These are phyloP conservation scores for Teleogryllus occipitalis DNA, from an alignment of 1,140 invertebrate species.

Conservation along the genomic window DNA sequence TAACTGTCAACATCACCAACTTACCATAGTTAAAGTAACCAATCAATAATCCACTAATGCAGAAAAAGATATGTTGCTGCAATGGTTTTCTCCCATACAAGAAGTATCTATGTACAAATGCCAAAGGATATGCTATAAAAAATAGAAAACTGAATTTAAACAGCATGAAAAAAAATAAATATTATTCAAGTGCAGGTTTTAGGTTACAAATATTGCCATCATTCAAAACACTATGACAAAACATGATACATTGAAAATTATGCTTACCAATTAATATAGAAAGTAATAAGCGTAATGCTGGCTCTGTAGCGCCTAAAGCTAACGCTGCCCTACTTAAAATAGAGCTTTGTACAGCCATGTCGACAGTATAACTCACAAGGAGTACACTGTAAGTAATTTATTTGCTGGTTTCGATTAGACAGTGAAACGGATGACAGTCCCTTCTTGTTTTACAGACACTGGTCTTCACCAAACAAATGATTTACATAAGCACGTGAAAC, in stretches of 20 bases:
- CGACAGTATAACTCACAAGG: too few relatives aligned
- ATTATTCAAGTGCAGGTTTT: neutral
- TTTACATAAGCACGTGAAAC: too few relatives aligned
- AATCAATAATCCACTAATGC: constrained; percentile 15
- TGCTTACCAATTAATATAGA: constrained; percentile 21
- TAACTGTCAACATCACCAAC: neutral
- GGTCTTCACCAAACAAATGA: too few relatives aligned
- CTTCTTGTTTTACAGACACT: too few relatives aligned
- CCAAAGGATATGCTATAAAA: constrained; percentile 20
- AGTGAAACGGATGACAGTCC: neutral
- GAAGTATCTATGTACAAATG: constrained; percentile 20
- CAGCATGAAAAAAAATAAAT: neutral
- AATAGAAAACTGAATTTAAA: neutral
- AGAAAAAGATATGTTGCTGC: constrained; percentile 20
- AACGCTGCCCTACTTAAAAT: constrained; percentile 16
- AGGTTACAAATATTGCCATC: neutral
- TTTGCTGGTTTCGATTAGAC: neutral
- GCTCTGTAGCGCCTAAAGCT: constrained; percentile 19
- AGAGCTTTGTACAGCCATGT: neutral
- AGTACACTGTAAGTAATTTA: neutral
- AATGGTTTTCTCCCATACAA: constrained; percentile 18
- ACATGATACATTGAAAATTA: neutral
- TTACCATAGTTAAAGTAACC: constrained; percentile 24
- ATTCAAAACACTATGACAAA: neutral
- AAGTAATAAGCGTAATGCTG: constrained; percentile 20